Base-by-base conservation (phyloP, 2,888 invertebrate species). In the Thereva unica region DNA sequence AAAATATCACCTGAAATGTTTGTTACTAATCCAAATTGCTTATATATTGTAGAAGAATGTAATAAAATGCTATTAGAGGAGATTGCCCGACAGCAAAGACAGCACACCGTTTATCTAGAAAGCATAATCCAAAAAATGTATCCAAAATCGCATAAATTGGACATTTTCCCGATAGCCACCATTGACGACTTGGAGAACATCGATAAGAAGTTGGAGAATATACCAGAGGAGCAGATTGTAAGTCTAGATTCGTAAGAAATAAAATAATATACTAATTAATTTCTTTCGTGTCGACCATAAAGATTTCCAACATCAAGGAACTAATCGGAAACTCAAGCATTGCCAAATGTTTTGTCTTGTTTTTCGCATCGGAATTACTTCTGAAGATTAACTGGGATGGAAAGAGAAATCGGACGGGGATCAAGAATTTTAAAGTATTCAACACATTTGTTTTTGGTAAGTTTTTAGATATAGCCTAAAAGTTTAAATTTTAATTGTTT, bases 381-480 rank as follows among this genome's bases (percentile, higher is more conserved):
- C 6, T 53, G 53, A 53, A 53, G 37, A 53, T 53, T 8, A 53
- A 53, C 34, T 53, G 53, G 53, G 53, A 53, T 35, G 53, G 53
- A n/a, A 38, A 10, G 7, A 35, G 38, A 38, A 53, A 53, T 4
- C 35, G 38, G 38, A 34, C 38, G 7, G 37, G 37, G 4, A 38
- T 53, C 5, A 53, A 53, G 34, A 53, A 35, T 8, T 10, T 53
- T 3, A 53, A 53, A 10, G 1, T 53, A 9, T 53, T 53, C 7
- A 53, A 53, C 10, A 53, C 34, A 4, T 38, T 38, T 10, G 8
- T 53, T 10, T 53, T 53, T 9, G 53, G 53, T 53, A 53, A 53
- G n/a, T 47, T 47, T 47, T 23, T 2, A 23, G 8, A 47, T 23
- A 12, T 50, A 50, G n/a, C n/a, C n/a, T n/a, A n/a, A n/a, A n/a